These are phyloP conservation scores for Garrulus glandarius DNA, from an alignment of 2,797 vertebrate genomes.

Conservation along the genomic window DNA sequence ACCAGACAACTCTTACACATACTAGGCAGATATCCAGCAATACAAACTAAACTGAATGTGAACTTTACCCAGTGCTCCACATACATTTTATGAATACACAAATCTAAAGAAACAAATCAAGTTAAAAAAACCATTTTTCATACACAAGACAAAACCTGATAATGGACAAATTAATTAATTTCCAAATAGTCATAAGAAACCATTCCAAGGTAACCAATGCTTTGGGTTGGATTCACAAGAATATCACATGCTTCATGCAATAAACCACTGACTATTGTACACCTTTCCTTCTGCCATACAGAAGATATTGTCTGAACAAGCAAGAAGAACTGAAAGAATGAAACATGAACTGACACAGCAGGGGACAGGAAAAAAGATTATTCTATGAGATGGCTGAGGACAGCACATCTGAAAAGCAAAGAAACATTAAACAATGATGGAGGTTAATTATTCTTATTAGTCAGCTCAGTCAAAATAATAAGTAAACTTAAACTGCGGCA, in stretches of 20 bases:
- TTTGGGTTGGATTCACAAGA: neutral
- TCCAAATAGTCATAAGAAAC: neutral
- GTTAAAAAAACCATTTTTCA: neutral
- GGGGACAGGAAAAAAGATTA: neutral
- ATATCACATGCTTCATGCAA: neutral
- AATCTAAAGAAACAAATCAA: neutral
- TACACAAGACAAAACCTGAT: neutral
- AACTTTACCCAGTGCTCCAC: neutral
- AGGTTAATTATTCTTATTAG: neutral
- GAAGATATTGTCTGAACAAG: neutral
- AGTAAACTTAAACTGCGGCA: neutral
- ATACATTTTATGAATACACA: neutral
- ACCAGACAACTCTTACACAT: neutral
- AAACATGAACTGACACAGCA: neutral
- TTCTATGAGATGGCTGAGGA: neutral
- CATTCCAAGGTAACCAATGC: neutral
- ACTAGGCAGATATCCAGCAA: neutral
- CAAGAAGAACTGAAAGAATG: neutral
- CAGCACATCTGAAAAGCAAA: neutral
- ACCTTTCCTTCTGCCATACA: neutral
- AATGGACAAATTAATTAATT: neutral
- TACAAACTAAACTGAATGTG: neutral
- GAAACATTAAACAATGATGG: neutral
- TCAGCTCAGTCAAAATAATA: neutral
- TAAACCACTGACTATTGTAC: neutral